Evolutionary conservation across 2,888 invertebrate species (phyloP).

Genomic region (Eutolmus rufibarbis): DNA sequence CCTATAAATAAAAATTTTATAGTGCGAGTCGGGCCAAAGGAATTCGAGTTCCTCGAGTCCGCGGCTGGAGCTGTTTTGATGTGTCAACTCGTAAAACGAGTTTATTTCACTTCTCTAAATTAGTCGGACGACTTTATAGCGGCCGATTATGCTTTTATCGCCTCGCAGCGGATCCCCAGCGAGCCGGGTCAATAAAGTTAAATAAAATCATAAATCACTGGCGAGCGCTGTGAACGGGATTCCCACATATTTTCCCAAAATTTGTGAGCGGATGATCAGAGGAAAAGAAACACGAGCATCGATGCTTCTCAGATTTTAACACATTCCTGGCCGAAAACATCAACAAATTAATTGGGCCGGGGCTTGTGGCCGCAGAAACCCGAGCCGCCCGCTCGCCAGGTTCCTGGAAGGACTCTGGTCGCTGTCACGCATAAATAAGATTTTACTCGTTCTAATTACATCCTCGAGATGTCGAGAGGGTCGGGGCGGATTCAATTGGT

Average conservation of each 20-base stretch:
- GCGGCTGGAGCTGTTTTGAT: constrained; percentile 10
- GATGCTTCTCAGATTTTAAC: not conserved
- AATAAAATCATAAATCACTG: constrained; percentile 30
- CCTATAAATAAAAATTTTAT: constrained; percentile 27
- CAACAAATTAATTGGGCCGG: constrained; percentile 8
- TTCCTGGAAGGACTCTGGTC: constrained; percentile 20
- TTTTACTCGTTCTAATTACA: constrained; percentile 6
- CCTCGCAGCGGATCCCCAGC: not conserved
- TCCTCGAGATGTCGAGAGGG: not conserved
- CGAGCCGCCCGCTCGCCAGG: not conserved
- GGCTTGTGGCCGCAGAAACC: not conserved
- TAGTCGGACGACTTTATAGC: constrained; percentile 1
- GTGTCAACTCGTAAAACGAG: constrained; percentile 7
- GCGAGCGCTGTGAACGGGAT: not conserved
- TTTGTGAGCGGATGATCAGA: not conserved
- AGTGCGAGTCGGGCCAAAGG: not conserved
- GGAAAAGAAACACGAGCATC: not conserved
- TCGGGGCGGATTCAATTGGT: constrained; percentile 8
- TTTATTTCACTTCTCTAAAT: not conserved
- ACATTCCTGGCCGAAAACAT: not conserved
- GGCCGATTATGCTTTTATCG: constrained; percentile 26
- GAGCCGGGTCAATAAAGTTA: not conserved
- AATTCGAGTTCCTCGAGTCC: not conserved
- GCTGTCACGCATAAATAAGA: constrained; percentile 32
- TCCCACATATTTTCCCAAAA: not conserved